These are phyloP conservation scores for Tachina fera DNA, from an alignment of 2,888 invertebrate genomes.

Conservation along the genomic window DNA sequence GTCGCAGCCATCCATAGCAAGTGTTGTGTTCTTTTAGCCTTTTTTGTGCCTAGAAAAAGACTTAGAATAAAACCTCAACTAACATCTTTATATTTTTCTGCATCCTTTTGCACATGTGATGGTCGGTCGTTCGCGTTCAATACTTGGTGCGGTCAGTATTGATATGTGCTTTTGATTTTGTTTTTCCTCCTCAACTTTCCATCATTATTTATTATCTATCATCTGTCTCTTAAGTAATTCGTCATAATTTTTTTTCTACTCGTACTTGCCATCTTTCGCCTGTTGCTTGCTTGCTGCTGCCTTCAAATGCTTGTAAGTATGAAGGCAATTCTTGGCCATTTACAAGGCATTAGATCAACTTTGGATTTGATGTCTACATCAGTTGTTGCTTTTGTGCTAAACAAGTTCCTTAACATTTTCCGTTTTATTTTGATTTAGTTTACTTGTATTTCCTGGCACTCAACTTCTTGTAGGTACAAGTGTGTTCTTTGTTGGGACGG, in stretches of 20 bases:
- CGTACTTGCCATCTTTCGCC: neutral
- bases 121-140: slow-evolving; percentile 33
- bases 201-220: slow-evolving; percentile 55
- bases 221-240: slow-evolving; percentile 65
- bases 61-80: neutral
- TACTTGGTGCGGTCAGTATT: slow-evolving; percentile 22
- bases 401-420: slow-evolving; percentile 52
- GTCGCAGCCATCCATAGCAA: neutral
- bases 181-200: neutral
- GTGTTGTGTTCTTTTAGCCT: neutral
- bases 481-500: slow-evolving; percentile 24
- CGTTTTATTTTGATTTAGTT: slow-evolving; percentile 64
- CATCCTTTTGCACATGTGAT: slow-evolving; percentile 1
- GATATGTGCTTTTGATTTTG: slow-evolving; percentile 22
- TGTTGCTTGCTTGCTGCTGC: slow-evolving; percentile 7
- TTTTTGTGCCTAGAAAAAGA: neutral
- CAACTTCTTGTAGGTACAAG: neutral
- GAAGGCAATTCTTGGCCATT: slow-evolving; percentile 30
- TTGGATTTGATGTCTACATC: slow-evolving; percentile 52
- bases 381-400: slow-evolving; percentile 41
- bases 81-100: neutral
- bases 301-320: slow-evolving; percentile 4
- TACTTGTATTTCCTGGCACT: slow-evolving; percentile 39
- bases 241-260: slow-evolving; percentile 35
- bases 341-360: slow-evolving; percentile 62